These are phyloP conservation scores for Melieria omissa DNA, from an alignment of 2,888 invertebrate genomes.

Conservation along the genomic window DNA sequence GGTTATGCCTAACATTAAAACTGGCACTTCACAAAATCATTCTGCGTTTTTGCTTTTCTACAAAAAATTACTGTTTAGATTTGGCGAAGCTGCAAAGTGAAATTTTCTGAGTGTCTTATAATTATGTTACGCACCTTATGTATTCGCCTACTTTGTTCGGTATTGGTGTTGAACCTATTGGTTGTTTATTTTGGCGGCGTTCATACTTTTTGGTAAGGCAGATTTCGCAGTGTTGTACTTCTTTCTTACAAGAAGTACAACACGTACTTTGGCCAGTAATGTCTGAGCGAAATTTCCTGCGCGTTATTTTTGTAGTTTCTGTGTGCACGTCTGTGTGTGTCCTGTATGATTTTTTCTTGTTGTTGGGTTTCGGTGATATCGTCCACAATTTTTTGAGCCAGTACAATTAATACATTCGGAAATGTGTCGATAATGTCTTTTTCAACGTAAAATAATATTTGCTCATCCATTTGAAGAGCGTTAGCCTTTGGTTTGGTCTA, in stretches of 20 bases:
- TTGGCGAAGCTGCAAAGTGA: too few species aligned
- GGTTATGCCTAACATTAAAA: too few species aligned
- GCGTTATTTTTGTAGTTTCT: not conserved
- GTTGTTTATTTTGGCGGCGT: conserved; percentile 15
- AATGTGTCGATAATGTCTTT: conserved; percentile 5
- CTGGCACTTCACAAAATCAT: too few species aligned
- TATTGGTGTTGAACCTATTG: conserved; percentile 14
- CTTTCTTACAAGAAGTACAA: conserved; percentile 19
- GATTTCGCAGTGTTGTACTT: conserved; percentile 16
- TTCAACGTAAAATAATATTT: conserved; percentile 15
- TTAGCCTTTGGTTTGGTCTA: not conserved
- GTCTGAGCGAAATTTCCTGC: conserved; percentile 10
- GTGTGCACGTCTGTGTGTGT: not conserved
- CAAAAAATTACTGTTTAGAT: too few species aligned
- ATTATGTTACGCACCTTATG: too few species aligned
- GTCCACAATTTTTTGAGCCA: conserved; percentile 4
- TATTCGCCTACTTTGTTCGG: conserved; percentile 10
- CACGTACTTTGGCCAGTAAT: conserved; percentile 5
- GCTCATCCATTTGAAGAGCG: conserved; percentile 8
- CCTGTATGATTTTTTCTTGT: not conserved
- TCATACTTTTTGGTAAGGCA: conserved; percentile 8
- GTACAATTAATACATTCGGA: conserved; percentile 3
- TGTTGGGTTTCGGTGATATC: not conserved
- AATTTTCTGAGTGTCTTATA: too few species aligned
- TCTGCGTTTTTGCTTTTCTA: too few species aligned